Percentiles rank a stretch among this genome's conserved stretches.
Conservation (phyloP, 2,113 vertebrate genomes). For the Maccullochella peelii region DNA sequence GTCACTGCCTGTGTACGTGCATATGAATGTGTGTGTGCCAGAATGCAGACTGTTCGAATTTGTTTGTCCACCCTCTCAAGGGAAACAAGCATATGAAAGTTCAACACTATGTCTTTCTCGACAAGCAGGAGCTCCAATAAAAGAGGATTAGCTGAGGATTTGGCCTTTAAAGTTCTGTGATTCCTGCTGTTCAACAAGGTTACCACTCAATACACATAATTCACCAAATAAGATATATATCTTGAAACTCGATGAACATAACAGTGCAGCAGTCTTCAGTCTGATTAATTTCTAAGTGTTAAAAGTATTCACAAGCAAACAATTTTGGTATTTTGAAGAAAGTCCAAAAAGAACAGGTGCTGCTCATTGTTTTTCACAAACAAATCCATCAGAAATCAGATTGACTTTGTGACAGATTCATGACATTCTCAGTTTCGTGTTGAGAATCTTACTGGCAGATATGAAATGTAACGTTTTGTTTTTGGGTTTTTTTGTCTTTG, state of each 20-base stretch:
- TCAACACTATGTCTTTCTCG: slow-evolving; percentile 58
- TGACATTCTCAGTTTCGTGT: slow-evolving; percentile 35
- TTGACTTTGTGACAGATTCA: slow-evolving; percentile 31
- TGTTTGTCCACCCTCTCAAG: slow-evolving; percentile 67
- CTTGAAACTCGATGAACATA: neutral
- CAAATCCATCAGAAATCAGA: slow-evolving; percentile 34
- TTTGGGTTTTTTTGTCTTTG: slow-evolving; percentile 65
- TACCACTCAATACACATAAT: neutral
- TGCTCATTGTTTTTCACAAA: neutral
- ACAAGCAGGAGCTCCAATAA: slow-evolving; percentile 67
- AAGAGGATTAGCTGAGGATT: slow-evolving; percentile 66
- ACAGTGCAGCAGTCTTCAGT: neutral
- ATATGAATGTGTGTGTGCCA: slow-evolving; percentile 35
- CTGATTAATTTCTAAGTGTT: slow-evolving; percentile 5
- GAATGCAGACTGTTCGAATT: slow-evolving; percentile 34
- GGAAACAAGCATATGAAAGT: slow-evolving; percentile 76
- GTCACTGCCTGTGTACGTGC: slow-evolving; percentile 4
- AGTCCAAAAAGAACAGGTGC: slow-evolving; percentile 14
- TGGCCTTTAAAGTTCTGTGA: slow-evolving; percentile 35
- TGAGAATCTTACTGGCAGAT: slow-evolving; percentile 60
- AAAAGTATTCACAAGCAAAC: neutral
- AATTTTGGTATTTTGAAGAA: neutral
- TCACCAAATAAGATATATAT: neutral
- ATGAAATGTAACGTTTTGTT: slow-evolving; percentile 55
- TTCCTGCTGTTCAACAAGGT: slow-evolving; percentile 4